Base-by-base conservation (phyloP, 2,888 invertebrate species). In the Aspidiotus rigidus region DNA sequence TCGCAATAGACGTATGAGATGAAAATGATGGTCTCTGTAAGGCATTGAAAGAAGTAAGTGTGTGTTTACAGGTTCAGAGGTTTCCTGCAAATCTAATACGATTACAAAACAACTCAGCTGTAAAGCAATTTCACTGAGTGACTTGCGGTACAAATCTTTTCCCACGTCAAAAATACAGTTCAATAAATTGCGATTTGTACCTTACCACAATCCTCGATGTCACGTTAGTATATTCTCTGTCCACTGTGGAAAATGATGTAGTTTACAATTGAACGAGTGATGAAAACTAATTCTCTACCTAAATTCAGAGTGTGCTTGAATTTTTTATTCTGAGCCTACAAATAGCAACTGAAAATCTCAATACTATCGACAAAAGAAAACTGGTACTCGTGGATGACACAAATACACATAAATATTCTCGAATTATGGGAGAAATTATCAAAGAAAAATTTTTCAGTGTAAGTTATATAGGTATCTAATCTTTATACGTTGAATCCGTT, bases 281-380 rank as follows among this genome's bases (percentile, higher is more conserved):
- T 53, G 1, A 5, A 53, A 53, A 3, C 5, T 15, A 1, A 3
- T 15, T 53, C 1, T 8, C 7, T 57, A n/a, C n/a, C n/a, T n/a
- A n/a, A 15, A 59, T 66, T 11, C 59, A 66, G 66, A 57, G n/a
- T 39, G 10, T 57, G 7, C n/a, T 1, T 1, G 57, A 57, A 49
- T 66, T 66, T 39, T 42, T 49, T 0, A 66, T n/a, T 28, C 15
- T 66, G 42, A 59, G 66, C 49, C 42, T 66, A 13, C 60, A 66
- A 49, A 59, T 66, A n/a, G 44, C 44, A n/a, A 15, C 13, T 39
- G 60, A 59, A n/a, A 44, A 59, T 39, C 7, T 66, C 16, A 15
- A 13, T 28, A 7, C 13, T 11, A 6, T 49, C 1, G n/a, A 49
- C 3, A 11, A 49, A 49, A 49, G 6, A 1, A 6, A 49, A 49